Conservation (phyloP, 2,797 vertebrate species). For the Fringilla coelebs region DNA sequence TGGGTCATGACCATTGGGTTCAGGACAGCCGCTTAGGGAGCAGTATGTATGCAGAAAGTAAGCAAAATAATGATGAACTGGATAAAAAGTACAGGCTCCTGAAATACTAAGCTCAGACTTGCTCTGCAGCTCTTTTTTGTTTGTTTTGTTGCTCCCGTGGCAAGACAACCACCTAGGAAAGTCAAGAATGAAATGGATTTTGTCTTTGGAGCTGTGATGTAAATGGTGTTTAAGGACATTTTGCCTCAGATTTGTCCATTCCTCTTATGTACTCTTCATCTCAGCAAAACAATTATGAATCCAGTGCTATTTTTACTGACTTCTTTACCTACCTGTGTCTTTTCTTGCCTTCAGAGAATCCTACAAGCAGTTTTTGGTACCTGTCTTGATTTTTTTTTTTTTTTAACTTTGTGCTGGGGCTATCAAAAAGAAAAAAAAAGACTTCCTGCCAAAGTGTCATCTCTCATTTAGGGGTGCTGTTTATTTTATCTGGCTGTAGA, state of each 20-base stretch:
- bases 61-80: background rate
- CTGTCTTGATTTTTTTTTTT: background rate
- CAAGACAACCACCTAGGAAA: background rate
- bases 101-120: background rate
- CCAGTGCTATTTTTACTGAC: rapidly evolving
- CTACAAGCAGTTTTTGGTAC: background rate
- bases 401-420: background rate
- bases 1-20: background rate
- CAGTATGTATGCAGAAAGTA: background rate
- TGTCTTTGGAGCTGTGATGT: background rate
- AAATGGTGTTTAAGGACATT: background rate
- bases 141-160: background rate
- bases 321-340: background rate
- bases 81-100: background rate
- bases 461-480: background rate
- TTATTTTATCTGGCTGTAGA: background rate
- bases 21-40: background rate
- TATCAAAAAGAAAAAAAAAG: background rate
- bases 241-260: background rate
- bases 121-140: background rate
- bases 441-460: background rate
- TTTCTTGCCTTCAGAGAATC: background rate
- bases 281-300: background rate
- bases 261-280: background rate
- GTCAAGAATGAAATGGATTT: background rate